Evolutionary conservation across 1,140 invertebrate genomes (phyloP), one percentile per base, ranked within the genome.

Genomic region (Maconellicoccus hirsutus): DNA sequence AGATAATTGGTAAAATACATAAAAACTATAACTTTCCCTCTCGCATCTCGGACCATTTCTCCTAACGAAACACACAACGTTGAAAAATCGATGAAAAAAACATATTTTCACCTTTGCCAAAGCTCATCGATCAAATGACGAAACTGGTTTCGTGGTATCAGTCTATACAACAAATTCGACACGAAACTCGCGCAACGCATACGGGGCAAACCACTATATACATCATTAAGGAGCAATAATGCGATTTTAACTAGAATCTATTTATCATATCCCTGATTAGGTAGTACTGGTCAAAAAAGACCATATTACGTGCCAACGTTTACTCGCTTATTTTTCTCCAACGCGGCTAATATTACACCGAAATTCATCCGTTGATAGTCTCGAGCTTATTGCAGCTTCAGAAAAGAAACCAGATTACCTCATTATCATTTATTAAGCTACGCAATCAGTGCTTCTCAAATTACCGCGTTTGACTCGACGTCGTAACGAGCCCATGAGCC

Each of bases 161-260:
- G 42, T 52, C 10, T 52, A 8, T 19, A 14, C 16, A 16, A 52
- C 42, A 52, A 52, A 52, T 52, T 52, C 42, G 42, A 52, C 42
- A 52, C 42, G 42, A 52, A 33, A 12, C 29, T 33, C 42, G 12
- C 42, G 42, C 10, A 52, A 8, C 42, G 29, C 4, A 33, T 33
- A 33, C 29, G 29, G 6, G n/a, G 42, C 42, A 33, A 33, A 52
- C 42, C 12, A 52, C 42, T 52, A 16, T 52, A 52, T 52, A 52
- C 42, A 19, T 52, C 42, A 52, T 52, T 52, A 52, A 52, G 42
- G 42, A 52, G 42, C 42, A 52, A 52, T 52, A 52, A 52, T 52
- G 42, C 42, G 42, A 52, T 52, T 52, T 52, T 52, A 52, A 52
- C 42, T 52, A 52, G 42, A 52, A 52, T 52, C 42, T 52, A 52